Evolutionary conservation across 2,888 invertebrate genomes (phyloP).

Genomic region (Acronicta aceris): DNA sequence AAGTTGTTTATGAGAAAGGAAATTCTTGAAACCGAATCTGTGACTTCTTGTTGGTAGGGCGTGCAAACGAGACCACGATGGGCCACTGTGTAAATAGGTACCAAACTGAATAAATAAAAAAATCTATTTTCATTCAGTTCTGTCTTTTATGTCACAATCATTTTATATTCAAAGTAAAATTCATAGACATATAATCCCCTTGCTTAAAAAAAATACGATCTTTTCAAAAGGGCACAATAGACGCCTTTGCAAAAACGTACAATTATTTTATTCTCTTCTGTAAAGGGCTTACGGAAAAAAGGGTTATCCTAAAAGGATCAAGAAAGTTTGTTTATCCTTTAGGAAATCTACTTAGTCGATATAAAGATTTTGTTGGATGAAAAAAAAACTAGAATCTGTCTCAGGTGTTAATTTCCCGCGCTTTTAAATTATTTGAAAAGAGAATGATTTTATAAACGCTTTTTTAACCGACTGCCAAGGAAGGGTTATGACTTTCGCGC

Average conservation of each 20-base stretch:
- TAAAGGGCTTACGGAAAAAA: conserved; percentile 13
- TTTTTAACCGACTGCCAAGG: not conserved
- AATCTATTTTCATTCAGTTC: too few species aligned
- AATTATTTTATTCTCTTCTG: conserved; percentile 9
- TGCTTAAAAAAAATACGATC: not conserved
- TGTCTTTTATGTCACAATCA: not conserved
- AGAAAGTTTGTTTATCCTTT: conserved; percentile 22
- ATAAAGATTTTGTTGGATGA: not conserved
- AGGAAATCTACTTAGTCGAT: conserved; percentile 16
- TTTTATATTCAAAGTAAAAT: not conserved
- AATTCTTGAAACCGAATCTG: too few species aligned
- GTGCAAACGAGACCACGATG: too few species aligned
- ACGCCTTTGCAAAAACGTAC: conserved; percentile 10
- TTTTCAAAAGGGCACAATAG: conserved; percentile 6
- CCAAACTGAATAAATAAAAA: too few species aligned
- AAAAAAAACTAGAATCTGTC: not conserved
- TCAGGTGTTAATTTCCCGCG: conserved; percentile 8
- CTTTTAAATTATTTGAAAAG: not conserved
- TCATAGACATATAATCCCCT: conserved; percentile 1
- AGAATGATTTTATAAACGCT: not conserved
- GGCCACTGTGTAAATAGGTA: too few species aligned
- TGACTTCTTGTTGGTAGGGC: too few species aligned
- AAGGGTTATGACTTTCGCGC: too few species aligned
- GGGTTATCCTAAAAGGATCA: conserved; percentile 22
- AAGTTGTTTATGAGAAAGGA: too few species aligned